These are phyloP conservation scores for Aythya fuligula DNA, from an alignment of 2,797 vertebrate species.

Conservation along the genomic window DNA sequence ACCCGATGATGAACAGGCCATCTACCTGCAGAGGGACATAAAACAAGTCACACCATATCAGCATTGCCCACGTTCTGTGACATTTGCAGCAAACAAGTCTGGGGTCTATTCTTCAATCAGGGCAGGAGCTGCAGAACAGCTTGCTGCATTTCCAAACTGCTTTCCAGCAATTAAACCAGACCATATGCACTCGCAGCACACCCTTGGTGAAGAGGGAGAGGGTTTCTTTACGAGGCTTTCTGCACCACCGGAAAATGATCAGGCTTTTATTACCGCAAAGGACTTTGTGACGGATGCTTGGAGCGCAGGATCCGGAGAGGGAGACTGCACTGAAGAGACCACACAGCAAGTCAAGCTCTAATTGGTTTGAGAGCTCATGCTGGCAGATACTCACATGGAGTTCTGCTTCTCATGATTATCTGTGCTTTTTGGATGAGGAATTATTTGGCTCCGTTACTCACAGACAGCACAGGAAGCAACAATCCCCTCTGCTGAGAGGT, in stretches of 20 bases:
- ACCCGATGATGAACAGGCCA: conserved; percentile 94
- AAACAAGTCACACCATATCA: not conserved
- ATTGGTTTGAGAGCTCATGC: conserved; percentile 6
- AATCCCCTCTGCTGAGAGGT: not conserved
- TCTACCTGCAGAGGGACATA: conserved; percentile 85
- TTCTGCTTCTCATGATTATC: not conserved
- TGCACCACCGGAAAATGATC: conserved; percentile 28
- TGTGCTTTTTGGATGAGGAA: not conserved
- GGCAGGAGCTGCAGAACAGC: not conserved
- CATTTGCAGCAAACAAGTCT: not conserved
- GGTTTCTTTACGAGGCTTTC: conserved; percentile 10
- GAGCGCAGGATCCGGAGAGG: not conserved
- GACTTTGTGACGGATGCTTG: not conserved
- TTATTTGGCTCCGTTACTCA: not conserved
- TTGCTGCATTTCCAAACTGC: not conserved
- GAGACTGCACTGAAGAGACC: not conserved
- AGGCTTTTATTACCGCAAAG: conserved; percentile 29
- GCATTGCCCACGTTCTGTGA: fast-evolving
- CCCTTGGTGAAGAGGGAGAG: not conserved
- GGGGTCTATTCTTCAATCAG: not conserved
- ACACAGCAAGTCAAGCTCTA: conserved; percentile 6
- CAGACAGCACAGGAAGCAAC: conserved; percentile 17
- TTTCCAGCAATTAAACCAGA: conserved; percentile 23
- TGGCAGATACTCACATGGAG: not conserved
- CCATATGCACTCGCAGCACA: conserved; percentile 1